Evolutionary conservation across 2,797 vertebrate genomes (phyloP).

Genomic region (Semaprochilodus insignis): DNA sequence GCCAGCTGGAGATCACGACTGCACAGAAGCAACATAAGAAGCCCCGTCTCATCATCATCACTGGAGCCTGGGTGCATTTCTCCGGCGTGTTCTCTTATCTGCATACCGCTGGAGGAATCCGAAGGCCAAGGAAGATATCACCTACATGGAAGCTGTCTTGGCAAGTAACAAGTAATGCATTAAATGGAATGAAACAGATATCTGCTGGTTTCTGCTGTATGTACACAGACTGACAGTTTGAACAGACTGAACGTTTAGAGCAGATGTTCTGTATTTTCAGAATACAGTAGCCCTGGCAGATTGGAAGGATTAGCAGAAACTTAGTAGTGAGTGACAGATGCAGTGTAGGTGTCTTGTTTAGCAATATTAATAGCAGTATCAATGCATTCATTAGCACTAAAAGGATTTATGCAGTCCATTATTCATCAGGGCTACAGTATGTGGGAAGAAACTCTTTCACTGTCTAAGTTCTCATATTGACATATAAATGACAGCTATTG

Average conservation of each 20-base stretch:
- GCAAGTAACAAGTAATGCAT: neutral
- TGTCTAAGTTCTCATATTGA: neutral
- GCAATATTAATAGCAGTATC: neutral
- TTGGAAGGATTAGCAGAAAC: no score
- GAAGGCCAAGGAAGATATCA: neutral
- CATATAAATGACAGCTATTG: neutral
- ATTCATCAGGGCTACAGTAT: neutral
- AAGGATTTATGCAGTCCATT: neutral
- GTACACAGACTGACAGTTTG: neutral
- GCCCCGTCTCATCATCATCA: neutral
- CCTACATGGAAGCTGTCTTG: neutral
- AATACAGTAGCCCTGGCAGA: neutral
- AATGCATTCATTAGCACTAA: neutral
- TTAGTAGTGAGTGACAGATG: neutral
- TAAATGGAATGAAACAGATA: neutral
- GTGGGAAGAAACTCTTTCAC: neutral
- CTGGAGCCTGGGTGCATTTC: neutral
- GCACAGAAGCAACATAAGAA: conserved; percentile 16
- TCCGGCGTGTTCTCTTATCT: neutral
- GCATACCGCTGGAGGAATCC: neutral
- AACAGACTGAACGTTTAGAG: neutral
- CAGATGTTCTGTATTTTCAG: neutral
- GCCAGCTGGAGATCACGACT: conserved; percentile 1
- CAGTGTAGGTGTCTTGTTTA: neutral
- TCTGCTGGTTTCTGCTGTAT: neutral